These are phyloP conservation scores for Nymphalis urticae DNA, from an alignment of 2,888 invertebrate species.

Conservation along the genomic window DNA sequence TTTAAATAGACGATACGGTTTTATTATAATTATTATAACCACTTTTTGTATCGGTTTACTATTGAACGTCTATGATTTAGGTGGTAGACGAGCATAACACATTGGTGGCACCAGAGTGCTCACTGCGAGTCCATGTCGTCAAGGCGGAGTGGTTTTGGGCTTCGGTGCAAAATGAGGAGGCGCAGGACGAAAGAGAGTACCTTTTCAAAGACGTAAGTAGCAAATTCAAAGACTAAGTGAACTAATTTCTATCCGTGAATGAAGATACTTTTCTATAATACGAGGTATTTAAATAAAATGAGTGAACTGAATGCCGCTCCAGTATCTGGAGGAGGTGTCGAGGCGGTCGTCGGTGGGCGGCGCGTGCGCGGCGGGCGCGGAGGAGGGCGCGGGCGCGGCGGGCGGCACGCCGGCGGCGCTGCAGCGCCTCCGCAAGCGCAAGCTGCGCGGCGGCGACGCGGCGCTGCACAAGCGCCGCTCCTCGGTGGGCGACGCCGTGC, in stretches of 20 bases:
- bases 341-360: conserved; percentile 71
- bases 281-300: not conserved
- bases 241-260: too few species aligned
- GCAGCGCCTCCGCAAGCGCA: conserved; percentile 88
- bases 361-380: conserved; percentile 45
- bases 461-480: conserved; percentile 90
- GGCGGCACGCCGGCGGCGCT: conserved; percentile 66
- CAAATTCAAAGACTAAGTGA: conserved; percentile 1
- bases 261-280: too few species aligned
- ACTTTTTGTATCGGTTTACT: not conserved
- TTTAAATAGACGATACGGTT: not conserved
- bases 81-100: conserved; percentile 92
- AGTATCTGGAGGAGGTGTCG: conserved; percentile 77
- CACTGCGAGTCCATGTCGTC: conserved; percentile 87
- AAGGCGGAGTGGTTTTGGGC: conserved; percentile 99
- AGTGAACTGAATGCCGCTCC: not conserved
- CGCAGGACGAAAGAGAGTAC: conserved; percentile 95
- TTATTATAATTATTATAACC: not conserved
- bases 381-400: conserved; percentile 47
- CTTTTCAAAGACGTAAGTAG: conserved; percentile 91
- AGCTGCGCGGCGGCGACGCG: conserved; percentile 83
- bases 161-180: conserved; percentile 96
- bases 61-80: conserved; percentile 67
- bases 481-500: conserved; percentile 91
- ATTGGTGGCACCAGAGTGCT: conserved; percentile 86